These are phyloP conservation scores for Plecturocebus donacophilus DNA, from an alignment of 2,113 vertebrate species.

Conservation along the genomic window DNA sequence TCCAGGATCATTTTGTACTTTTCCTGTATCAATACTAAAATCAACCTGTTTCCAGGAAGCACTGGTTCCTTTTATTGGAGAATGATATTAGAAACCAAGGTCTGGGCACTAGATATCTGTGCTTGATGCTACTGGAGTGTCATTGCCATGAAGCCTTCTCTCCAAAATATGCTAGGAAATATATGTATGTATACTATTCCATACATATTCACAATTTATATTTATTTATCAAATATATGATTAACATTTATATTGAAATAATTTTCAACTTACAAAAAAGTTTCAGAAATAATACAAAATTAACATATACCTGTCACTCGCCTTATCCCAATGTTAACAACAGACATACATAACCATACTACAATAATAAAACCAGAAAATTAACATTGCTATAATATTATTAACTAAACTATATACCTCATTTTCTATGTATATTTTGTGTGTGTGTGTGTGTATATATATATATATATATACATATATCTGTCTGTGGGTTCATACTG, in stretches of 20 bases:
- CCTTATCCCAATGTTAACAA: neutral
- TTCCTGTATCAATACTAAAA: neutral
- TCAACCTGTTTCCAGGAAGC: neutral
- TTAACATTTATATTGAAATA: conserved; percentile 25
- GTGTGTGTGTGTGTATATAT: neutral
- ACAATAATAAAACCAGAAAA: too few species aligned
- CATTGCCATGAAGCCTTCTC: neutral
- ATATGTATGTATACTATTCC: too few species aligned
- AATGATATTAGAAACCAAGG: neutral
- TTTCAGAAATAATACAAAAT: neutral
- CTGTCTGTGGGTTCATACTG: neutral
- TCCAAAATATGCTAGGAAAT: neutral
- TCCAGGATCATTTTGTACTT: neutral
- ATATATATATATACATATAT: too few species aligned
- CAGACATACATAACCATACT: neutral
- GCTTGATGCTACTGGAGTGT: neutral
- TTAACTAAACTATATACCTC: too few species aligned
- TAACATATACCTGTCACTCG: neutral
- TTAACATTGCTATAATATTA: too few species aligned
- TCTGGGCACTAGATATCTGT: neutral
- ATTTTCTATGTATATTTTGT: too few species aligned
- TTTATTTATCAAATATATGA: too few species aligned
- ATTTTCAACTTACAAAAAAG: neutral
- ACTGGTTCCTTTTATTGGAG: neutral
- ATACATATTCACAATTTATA: neutral